A percentile compares a stretch with the other conserved stretches of the same genome.
phyloP scores from a whole-genome alignment of 1,140 invertebrate genomes.

The Teleogryllus occipitalis region DNA sequence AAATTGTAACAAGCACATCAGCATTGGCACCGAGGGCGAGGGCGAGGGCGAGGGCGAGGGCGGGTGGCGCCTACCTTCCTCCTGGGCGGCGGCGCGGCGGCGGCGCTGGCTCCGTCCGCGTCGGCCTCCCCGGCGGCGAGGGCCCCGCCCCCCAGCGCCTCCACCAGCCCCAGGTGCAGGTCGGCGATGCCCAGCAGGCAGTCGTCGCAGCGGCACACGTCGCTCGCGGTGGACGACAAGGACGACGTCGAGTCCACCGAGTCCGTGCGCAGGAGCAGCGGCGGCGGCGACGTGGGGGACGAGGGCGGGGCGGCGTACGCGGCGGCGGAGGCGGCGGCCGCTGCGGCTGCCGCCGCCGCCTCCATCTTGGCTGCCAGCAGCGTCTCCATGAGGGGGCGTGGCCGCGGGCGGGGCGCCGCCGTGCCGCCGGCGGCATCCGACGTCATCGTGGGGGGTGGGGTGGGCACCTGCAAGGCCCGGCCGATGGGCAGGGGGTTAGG shows the following conservation, averaged over 20 bases:
- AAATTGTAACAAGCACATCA: too few relatives aligned
- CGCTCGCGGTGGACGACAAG: conserved; percentile 53
- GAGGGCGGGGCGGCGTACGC: conserved; percentile 23
- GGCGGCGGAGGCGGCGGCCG: conserved; percentile 55
- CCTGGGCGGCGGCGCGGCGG: conserved; percentile 25
- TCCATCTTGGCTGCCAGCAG: conserved; percentile 71
- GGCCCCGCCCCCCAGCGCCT: conserved; percentile 37
- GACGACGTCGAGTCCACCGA: conserved; percentile 70
- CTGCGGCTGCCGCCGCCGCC: conserved; percentile 50
- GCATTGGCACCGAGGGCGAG: too few relatives aligned
- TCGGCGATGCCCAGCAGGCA: conserved; percentile 73
- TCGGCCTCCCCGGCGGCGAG: too few relatives aligned
- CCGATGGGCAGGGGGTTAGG: conserved; percentile 51
- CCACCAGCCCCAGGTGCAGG: conserved; percentile 45
- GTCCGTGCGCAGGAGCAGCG: conserved; percentile 54
- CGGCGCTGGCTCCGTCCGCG: background rate
- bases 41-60: too few relatives aligned
- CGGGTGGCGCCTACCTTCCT: conserved; percentile 58
- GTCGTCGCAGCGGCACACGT: conserved; percentile 73
- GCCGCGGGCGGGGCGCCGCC: conserved; percentile 23
- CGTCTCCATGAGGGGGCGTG: conserved; percentile 65
- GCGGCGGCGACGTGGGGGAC: conserved; percentile 30
- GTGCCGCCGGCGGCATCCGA: background rate
- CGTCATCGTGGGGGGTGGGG: conserved; percentile 3
- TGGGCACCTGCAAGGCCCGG: conserved; percentile 55